A percentile compares a stretch with the other conserved stretches of the same genome.
These are phyloP conservation scores for Eulimnadia texana DNA, from an alignment of 1,140 invertebrate species.

Conservation along the genomic window DNA sequence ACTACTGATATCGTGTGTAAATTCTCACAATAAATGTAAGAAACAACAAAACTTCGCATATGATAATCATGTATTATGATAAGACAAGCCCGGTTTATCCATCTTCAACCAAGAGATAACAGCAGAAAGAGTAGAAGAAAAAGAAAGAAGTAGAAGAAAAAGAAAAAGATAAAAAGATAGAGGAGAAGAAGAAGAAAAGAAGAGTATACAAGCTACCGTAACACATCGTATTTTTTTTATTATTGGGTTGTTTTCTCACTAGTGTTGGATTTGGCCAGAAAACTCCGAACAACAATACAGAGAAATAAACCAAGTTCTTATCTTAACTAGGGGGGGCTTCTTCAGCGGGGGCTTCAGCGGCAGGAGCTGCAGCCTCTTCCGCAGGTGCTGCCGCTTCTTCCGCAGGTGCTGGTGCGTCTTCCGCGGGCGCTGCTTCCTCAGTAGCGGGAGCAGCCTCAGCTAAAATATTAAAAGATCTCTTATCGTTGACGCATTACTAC, in stretches of 20 bases:
- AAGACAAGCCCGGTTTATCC: not conserved
- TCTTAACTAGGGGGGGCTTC: constrained; percentile 12
- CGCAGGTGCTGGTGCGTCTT: constrained; percentile 26
- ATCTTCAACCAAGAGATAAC: not conserved
- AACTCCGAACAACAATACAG: not conserved
- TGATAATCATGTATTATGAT: not conserved
- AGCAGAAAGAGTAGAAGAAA: not conserved
- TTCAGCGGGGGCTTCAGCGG: constrained; percentile 17
- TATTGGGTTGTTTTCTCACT: not conserved
- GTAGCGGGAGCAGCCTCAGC: constrained; percentile 20
- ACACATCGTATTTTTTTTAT: not conserved
- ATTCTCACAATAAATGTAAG: not conserved
- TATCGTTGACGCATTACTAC: not conserved
- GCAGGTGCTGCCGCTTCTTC: constrained; percentile 31
- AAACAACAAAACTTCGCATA: not conserved
- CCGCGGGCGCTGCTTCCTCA: constrained; percentile 17
- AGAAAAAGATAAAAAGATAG: not conserved
- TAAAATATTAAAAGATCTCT: not conserved
- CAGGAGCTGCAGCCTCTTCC: constrained; percentile 20
- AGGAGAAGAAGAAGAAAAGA: not conserved
- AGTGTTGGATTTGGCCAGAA: not conserved
- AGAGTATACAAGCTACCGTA: not conserved
- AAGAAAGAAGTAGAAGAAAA: not conserved
- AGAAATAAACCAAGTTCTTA: not conserved
- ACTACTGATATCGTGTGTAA: not conserved